Evolutionary conservation across 2,888 invertebrate species (phyloP).

Genomic region (Lacanobia oleracea): DNA sequence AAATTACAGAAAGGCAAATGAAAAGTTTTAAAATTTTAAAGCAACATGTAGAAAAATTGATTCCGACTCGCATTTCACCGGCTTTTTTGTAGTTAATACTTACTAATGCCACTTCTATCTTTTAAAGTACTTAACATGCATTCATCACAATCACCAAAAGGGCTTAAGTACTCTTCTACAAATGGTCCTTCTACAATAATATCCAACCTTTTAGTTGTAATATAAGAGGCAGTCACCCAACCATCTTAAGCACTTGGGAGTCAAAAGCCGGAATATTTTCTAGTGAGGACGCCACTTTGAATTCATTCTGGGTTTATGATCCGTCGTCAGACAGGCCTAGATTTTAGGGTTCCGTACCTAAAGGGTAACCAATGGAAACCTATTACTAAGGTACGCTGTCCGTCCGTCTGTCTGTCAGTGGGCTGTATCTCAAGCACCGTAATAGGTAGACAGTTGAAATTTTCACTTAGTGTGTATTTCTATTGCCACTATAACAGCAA

Average conservation of each 20-base stretch:
- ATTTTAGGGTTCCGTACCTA: constrained; percentile 3
- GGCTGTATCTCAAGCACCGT: too few species aligned
- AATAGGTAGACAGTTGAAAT: too few species aligned
- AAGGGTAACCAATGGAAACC: too few species aligned
- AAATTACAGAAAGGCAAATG: too few species aligned
- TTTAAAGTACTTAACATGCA: not conserved
- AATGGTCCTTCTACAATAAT: constrained; percentile 8
- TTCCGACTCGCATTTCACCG: too few species aligned
- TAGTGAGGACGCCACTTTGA: constrained; percentile 29
- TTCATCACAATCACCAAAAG: constrained; percentile 27
- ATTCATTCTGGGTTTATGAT: constrained; percentile 50
- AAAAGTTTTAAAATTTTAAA: too few species aligned
- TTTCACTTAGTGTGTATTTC: too few species aligned
- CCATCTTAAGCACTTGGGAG: constrained; percentile 36
- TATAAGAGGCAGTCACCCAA: constrained; percentile 29
- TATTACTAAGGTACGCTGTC: too few species aligned
- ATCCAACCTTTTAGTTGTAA: constrained; percentile 49
- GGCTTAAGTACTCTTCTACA: constrained; percentile 21
- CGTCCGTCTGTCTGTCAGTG: too few species aligned
- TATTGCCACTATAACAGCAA: too few species aligned
- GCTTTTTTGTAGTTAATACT: not conserved
- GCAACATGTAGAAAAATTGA: too few species aligned
- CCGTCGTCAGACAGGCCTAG: constrained; percentile 33
- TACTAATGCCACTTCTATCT: not conserved
- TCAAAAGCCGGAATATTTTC: constrained; percentile 53